These are phyloP conservation scores for Corticium candelabrum DNA, from an alignment of 37 sponge, comb jelly and placozoan species.

Conservation along the genomic window DNA sequence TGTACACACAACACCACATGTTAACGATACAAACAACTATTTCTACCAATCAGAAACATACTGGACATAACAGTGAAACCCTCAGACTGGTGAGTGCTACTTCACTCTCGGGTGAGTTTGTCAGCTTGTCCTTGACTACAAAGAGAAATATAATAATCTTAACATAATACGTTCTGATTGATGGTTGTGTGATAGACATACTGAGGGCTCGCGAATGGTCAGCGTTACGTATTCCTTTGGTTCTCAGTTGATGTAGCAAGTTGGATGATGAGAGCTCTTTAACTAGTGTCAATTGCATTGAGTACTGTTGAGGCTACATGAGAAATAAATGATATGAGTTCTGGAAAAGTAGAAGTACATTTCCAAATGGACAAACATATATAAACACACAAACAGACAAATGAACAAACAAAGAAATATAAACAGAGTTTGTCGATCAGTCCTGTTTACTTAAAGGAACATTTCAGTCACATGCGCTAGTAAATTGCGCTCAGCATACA, in stretches of 20 bases:
- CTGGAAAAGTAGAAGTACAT: too few species aligned
- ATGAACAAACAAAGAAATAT: too few species aligned
- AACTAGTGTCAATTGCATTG: slow-evolving; percentile 19
- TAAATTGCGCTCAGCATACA: too few species aligned
- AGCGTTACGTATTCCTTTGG: slow-evolving; percentile 30
- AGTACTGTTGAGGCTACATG: background rate
- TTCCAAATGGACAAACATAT: too few species aligned
- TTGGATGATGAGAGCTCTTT: slow-evolving; percentile 26
- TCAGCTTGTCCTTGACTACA: slow-evolving; percentile 51
- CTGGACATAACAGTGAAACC: slow-evolving; percentile 86
- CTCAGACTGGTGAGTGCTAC: slow-evolving; percentile 68
- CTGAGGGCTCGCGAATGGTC: slow-evolving; percentile 41
- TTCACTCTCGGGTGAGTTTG: slow-evolving; percentile 45
- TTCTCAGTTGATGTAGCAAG: slow-evolving; percentile 30
- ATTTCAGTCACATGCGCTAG: too few species aligned
- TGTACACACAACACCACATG: slow-evolving; percentile 7
- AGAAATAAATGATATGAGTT: too few species aligned
- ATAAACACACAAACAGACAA: too few species aligned
- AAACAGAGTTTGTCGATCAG: too few species aligned
- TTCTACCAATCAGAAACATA: slow-evolving; percentile 19
- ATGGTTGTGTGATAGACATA: background rate
- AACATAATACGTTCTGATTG: background rate
- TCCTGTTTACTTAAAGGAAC: too few species aligned
- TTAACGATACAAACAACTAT: background rate
- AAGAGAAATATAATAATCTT: background rate